Evolutionary conservation across 35 echinoderm and acorn worm genomes (phyloP).

Genomic region (Heliocidaris erythrogramma): DNA sequence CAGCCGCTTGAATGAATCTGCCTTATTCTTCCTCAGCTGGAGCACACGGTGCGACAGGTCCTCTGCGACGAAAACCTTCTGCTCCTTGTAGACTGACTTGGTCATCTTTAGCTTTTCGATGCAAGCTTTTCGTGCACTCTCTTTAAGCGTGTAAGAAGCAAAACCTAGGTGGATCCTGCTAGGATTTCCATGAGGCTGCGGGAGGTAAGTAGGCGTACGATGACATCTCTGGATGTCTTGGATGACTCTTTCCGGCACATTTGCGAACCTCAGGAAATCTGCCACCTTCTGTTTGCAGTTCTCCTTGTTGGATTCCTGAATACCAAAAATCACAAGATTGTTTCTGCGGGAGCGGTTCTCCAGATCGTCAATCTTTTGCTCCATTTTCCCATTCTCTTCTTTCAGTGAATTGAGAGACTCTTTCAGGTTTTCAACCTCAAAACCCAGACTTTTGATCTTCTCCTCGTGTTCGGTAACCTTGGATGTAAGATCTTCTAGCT

Average conservation of each 20-base stretch:
- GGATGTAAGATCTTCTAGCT: not conserved
- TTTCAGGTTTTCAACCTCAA: not conserved
- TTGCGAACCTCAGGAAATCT: constrained; percentile 12
- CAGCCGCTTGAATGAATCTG: not conserved
- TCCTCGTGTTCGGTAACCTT: not conserved
- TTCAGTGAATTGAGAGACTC: constrained; percentile 1
- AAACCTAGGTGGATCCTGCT: constrained; percentile 39
- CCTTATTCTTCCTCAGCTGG: constrained; percentile 37
- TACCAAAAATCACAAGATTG: constrained; percentile 29
- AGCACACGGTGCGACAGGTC: constrained; percentile 13
- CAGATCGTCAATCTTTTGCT: constrained; percentile 34
- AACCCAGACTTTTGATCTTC: not conserved
- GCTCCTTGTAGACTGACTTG: constrained; percentile 13
- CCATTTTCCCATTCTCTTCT: not conserved
- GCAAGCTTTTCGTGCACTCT: constrained; percentile 24
- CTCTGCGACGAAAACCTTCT: constrained; percentile 37
- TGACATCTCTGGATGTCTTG: constrained; percentile 37
- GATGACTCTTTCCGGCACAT: not conserved
- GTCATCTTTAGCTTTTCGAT: constrained; percentile 6
- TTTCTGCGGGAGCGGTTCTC: constrained; percentile 20
- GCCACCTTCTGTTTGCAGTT: not conserved
- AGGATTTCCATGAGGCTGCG: not conserved
- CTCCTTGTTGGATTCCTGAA: not conserved
- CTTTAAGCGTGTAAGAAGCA: not conserved
- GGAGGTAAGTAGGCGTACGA: not conserved